Evolutionary conservation across 2,797 vertebrate species (phyloP), one percentile per base, ranked within the genome.

Genomic region (Dicrostonyx torquatus): DNA sequence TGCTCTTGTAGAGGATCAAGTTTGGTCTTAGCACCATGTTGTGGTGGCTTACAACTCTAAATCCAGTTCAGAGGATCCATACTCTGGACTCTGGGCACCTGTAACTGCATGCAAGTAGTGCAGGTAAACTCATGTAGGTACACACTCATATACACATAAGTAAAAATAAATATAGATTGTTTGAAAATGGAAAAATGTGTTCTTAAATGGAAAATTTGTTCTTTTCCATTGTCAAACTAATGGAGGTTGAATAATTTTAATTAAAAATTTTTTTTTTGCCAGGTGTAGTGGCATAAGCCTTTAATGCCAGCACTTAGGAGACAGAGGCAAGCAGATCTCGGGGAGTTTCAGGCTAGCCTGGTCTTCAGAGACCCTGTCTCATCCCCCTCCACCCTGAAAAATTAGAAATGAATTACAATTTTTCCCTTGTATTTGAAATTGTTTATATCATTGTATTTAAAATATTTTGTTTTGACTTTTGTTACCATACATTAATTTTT

Each of bases 401-500:
- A 48, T 43, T 40, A 53, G 45, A 29, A 50, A 50, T 73, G 70
- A 72, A 50, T 48, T 18, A 45, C 84, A 43, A 48, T 48, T 62
- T 43, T 90, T 75, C 85, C 29, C 87, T 95, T 45, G 6, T 84
- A 91, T 58, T 89, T 72, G 34, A 93, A 89, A 89, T 77, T 43
- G 72, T 62, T 92, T 88, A 2, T 72, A 48, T 87, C 70, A 50
- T 15, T 80, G 0, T 89, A 79, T 10, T 90, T 77, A 37, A 37
- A 64, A 77, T 91, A 89, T 75, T 94, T 92, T 90, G 48, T 60
- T 22, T 34, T 76, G n/a, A 79, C 91, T 96, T 95, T 90, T 29
- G 48, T 95, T 97, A 76, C 58, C 14, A 0, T 95, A 2, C 83
- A 91, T 40, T 96, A 78, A 89, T 95, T 98, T 94, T 26, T 50